Percentiles rank a stretch among this genome's conserved stretches.
Conservation (phyloP, 2,113 vertebrate species). For the Romanogobio albipinnatus region DNA sequence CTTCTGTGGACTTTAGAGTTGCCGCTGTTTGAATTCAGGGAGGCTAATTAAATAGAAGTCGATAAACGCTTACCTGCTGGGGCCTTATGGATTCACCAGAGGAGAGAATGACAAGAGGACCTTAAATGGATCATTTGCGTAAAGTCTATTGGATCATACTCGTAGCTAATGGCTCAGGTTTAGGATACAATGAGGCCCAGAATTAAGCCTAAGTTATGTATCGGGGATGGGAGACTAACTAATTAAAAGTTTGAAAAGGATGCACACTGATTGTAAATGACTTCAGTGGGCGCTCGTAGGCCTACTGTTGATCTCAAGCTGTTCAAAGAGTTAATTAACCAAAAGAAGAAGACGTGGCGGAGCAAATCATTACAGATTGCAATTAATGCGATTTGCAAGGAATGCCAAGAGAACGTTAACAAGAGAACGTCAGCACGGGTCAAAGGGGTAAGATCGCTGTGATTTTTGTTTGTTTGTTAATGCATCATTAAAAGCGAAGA, state of each 20-base stretch:
- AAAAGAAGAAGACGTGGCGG: constrained; percentile 62
- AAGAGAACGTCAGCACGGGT: constrained; percentile 59
- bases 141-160: constrained; percentile 45
- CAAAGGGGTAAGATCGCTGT: constrained; percentile 51
- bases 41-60: constrained; percentile 69
- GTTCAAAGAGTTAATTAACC: constrained; percentile 78
- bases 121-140: constrained; percentile 43
- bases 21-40: constrained; percentile 60
- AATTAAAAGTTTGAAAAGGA: constrained; percentile 77
- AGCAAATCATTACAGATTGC: constrained; percentile 77
- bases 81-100: constrained; percentile 34
- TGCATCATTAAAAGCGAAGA: constrained; percentile 71
- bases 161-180: constrained; percentile 38
- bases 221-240: constrained; percentile 56
- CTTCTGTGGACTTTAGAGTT: constrained; percentile 48
- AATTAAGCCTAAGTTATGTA: constrained; percentile 51
- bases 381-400: constrained; percentile 69
- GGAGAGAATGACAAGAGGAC: constrained; percentile 51
- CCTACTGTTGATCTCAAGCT: constrained; percentile 76
- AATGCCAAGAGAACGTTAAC: constrained; percentile 64
- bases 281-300: constrained; percentile 68
- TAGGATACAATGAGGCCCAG: constrained; percentile 51
- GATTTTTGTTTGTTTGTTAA: constrained; percentile 66
- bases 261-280: constrained; percentile 73
- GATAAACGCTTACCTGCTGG: constrained; percentile 62